These are phyloP conservation scores for Emydura subglobosa DNA, from an alignment of 2,113 vertebrate species.

Conservation along the genomic window DNA sequence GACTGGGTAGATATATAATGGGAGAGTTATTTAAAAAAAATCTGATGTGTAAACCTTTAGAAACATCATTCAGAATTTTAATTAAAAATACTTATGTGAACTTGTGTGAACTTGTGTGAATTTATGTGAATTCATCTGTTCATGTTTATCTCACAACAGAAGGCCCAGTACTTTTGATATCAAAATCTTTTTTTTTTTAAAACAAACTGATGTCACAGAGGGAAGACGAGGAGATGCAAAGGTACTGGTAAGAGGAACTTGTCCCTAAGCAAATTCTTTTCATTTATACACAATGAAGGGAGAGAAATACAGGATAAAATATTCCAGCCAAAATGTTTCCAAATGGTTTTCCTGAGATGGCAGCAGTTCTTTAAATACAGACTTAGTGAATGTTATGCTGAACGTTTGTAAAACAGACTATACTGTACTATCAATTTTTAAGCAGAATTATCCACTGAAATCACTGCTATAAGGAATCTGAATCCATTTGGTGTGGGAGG, in stretches of 20 bases:
- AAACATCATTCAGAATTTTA: not conserved
- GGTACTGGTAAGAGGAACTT: not conserved
- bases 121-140: slow-evolving; percentile 5
- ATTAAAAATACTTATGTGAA: slow-evolving; percentile 33
- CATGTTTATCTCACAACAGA: slow-evolving; percentile 28
- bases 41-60: slow-evolving; percentile 38
- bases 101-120: not conserved
- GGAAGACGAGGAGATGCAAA: not conserved
- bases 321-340: not conserved
- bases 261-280: not conserved
- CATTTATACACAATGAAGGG: not conserved
- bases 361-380: not conserved
- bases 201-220: not conserved
- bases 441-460: not conserved
- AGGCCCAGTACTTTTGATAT: slow-evolving; percentile 11
- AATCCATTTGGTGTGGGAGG: accelerated
- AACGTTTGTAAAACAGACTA: not conserved
- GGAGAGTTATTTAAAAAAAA: slow-evolving; percentile 31
- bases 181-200: slow-evolving; percentile 22
- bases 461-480: not conserved
- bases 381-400: not conserved
- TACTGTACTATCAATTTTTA: not conserved
- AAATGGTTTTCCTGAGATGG: not conserved
- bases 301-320: not conserved
- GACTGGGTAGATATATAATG: not conserved